Conservation (phyloP, 2,888 invertebrate species). For the Mesoligia furuncula region DNA sequence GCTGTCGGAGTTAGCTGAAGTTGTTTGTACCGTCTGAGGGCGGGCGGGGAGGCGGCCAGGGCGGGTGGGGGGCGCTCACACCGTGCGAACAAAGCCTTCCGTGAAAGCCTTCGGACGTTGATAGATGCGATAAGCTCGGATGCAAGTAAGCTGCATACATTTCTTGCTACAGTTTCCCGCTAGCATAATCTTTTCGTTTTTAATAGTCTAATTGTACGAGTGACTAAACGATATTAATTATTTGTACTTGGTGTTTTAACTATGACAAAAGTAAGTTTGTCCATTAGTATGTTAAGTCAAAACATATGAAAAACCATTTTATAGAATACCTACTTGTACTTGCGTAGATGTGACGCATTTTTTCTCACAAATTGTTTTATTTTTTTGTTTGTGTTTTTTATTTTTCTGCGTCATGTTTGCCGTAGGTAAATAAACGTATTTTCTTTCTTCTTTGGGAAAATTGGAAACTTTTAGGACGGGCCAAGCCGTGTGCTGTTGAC, state of each 20-base stretch:
- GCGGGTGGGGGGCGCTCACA: slow-evolving; percentile 68
- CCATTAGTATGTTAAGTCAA: not conserved
- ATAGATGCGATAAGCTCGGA: slow-evolving; percentile 90
- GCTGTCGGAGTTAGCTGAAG: slow-evolving; percentile 81
- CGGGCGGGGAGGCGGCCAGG: slow-evolving; percentile 72
- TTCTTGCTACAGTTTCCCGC: slow-evolving; percentile 85
- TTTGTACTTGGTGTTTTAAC: not conserved
- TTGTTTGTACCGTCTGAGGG: slow-evolving; percentile 84
- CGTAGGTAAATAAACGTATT: no score
- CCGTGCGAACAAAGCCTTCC: slow-evolving; percentile 88
- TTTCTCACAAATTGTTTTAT: no score
- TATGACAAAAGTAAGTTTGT: not conserved
- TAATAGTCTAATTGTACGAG: slow-evolving; percentile 63
- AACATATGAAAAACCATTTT: not conserved
- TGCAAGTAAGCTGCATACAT: slow-evolving; percentile 90
- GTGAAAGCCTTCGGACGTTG: slow-evolving; percentile 87
- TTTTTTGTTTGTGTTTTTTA: no score
- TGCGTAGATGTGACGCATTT: no score
- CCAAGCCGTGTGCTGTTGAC: not conserved
- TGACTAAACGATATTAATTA: slow-evolving; percentile 33
- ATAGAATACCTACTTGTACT: not conserved
- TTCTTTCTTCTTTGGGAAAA: no score
- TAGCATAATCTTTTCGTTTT: slow-evolving; percentile 74
- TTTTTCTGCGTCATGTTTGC: no score
- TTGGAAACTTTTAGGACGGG: not conserved